Evolutionary conservation across 2,113 vertebrate genomes (phyloP).

Genomic region (Osmerus mordax): DNA sequence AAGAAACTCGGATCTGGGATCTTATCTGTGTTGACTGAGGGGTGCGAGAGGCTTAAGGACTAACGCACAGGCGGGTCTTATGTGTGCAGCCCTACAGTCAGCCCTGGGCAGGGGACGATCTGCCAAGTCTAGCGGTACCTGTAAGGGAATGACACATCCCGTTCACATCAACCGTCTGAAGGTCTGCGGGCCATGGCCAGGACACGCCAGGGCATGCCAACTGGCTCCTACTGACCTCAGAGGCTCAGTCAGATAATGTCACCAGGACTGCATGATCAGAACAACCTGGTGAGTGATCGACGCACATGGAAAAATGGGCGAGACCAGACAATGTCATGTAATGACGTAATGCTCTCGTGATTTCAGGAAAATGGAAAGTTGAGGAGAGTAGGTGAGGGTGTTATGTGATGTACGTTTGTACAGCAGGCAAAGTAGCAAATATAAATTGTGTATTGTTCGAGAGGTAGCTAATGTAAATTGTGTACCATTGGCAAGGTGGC

Average conservation of each 20-base stretch:
- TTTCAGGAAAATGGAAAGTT: too few relatives aligned
- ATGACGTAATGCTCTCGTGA: too few relatives aligned
- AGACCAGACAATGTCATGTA: conserved; percentile 8
- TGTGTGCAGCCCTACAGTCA: not conserved
- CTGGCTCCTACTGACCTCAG: conserved; percentile 37
- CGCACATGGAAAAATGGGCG: conserved; percentile 18
- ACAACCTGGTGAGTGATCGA: conserved; percentile 31
- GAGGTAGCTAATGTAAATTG: too few relatives aligned
- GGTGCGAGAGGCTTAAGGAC: not conserved
- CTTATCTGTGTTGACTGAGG: not conserved
- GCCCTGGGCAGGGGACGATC: conserved; percentile 44
- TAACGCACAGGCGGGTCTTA: not conserved
- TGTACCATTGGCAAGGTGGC: too few relatives aligned
- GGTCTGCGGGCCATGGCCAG: conserved; percentile 35
- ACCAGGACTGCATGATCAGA: conserved; percentile 21
- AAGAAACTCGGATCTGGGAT: not conserved
- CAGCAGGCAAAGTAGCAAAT: too few relatives aligned
- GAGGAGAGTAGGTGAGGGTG: not conserved
- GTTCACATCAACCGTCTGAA: conserved; percentile 49
- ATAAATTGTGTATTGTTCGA: too few relatives aligned
- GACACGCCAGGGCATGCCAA: conserved; percentile 49
- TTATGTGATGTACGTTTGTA: not conserved
- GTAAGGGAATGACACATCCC: conserved; percentile 54
- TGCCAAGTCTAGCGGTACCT: conserved; percentile 47
- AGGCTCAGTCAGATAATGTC: conserved; percentile 34